Conservation (phyloP, 2,113 vertebrate species). For the Athene noctua region DNA sequence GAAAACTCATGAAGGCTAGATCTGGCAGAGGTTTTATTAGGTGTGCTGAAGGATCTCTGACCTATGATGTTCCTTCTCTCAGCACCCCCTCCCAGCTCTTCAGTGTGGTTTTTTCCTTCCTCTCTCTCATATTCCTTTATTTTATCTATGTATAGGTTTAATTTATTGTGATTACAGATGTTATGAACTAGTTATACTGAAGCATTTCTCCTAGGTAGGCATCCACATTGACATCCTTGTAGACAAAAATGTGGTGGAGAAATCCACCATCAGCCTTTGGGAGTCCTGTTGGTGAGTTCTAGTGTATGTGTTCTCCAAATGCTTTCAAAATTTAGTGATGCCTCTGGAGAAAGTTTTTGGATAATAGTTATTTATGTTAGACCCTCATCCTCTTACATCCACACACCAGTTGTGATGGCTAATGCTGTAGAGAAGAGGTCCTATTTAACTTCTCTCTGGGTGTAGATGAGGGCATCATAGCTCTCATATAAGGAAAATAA, state of each 20-base stretch:
- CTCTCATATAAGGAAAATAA: not conserved
- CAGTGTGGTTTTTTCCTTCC: not conserved
- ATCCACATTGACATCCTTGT: not conserved
- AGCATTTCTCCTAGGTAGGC: not conserved
- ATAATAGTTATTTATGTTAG: not conserved
- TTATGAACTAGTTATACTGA: not conserved
- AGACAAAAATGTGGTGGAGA: not conserved
- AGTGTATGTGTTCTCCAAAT: not conserved
- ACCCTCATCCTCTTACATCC: not conserved
- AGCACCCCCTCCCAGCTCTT: not conserved
- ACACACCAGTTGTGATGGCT: not conserved
- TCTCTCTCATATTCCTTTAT: not conserved
- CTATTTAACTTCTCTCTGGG: not conserved
- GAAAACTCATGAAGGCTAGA: not conserved
- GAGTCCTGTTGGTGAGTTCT: not conserved
- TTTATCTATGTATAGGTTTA: not conserved
- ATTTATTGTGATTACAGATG: not conserved
- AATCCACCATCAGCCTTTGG: not conserved
- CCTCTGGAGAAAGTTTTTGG: not conserved
- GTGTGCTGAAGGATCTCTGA: not conserved
- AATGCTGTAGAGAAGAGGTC: not conserved
- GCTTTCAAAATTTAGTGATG: not conserved
- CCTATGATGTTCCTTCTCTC: not conserved
- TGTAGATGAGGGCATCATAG: not conserved
- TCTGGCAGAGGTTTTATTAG: not conserved